A percentile compares a stretch with the other conserved stretches of the same genome.
phyloP scores from a whole-genome alignment of 2,113 vertebrate genomes.

The Corynorhinus townsendii region DNA sequence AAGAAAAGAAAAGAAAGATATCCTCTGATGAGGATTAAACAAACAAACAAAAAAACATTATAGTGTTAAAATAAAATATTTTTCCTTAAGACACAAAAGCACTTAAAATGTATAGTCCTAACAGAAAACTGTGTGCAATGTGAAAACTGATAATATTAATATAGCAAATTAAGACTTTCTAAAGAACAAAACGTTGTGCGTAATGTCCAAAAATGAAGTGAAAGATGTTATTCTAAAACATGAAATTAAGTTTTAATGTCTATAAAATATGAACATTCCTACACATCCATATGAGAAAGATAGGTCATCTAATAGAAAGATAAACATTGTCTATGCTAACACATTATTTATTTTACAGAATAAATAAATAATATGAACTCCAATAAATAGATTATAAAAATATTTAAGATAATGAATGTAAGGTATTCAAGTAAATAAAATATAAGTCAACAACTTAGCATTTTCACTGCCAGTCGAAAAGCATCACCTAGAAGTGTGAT shows the following conservation, averaged over 20 bases:
- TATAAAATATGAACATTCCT: background rate
- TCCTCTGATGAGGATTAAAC: too few species aligned
- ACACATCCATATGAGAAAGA: background rate
- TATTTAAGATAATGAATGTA: background rate
- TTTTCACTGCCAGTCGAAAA: background rate
- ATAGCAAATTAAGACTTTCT: background rate
- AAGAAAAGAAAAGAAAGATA: too few species aligned
- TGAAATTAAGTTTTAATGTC: background rate
- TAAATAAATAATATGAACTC: background rate
- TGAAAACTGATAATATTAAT: background rate
- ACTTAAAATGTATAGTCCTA: background rate
- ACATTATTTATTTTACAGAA: background rate
- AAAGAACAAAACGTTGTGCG: background rate
- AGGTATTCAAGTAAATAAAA: background rate
- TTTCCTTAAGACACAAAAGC: background rate
- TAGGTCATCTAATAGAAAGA: background rate
- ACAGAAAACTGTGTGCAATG: background rate
- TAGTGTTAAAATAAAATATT: background rate
- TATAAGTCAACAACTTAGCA: background rate
- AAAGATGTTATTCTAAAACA: background rate
- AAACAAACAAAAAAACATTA: background rate
- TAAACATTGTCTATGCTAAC: background rate
- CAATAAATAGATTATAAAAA: background rate
- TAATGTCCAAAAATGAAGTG: background rate
- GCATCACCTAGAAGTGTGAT: background rate